phyloP scores from a whole-genome alignment of 2,888 invertebrate genomes.

The Andrena bicolor region DNA sequence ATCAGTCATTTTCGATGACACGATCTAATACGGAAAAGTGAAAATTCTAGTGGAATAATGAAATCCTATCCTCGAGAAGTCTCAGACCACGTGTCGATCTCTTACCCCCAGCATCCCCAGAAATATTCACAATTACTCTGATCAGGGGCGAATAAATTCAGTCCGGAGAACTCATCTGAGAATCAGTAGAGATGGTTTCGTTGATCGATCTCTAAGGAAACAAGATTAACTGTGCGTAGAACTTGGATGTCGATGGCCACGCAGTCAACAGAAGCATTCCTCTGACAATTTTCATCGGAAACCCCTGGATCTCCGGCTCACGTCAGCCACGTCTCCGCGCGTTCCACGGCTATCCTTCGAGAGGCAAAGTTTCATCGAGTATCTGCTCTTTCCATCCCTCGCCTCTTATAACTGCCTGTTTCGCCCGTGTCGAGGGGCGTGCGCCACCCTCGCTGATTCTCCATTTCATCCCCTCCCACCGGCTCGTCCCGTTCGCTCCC shows the following conservation, averaged over 20 bases:
- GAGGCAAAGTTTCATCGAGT: constrained; percentile 56
- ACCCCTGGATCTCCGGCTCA: constrained; percentile 21
- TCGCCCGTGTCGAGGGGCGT: background rate
- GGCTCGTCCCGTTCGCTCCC: constrained; percentile 4
- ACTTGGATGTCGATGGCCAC: constrained; percentile 33
- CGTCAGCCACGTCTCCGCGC: constrained; percentile 27
- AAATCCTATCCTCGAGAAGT: background rate
- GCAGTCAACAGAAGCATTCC: constrained; percentile 60
- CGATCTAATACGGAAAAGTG: background rate
- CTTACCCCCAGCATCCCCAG: constrained; percentile 35
- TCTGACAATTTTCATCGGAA: constrained; percentile 55
- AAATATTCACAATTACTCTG: constrained; percentile 51
- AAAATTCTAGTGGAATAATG: background rate
- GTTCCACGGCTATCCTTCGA: background rate
- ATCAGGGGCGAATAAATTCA: constrained; percentile 49
- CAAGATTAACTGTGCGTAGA: constrained; percentile 63
- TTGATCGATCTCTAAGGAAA: constrained; percentile 57
- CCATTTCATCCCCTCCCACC: constrained; percentile 6
- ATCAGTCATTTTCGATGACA: background rate
- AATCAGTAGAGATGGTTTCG: constrained; percentile 58
- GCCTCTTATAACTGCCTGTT: constrained; percentile 25
- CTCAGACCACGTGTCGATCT: constrained; percentile 12
- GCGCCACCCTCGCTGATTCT: constrained; percentile 8
- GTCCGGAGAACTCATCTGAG: background rate
- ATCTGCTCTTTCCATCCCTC: constrained; percentile 39